Evolutionary conservation across 2,888 invertebrate genomes (phyloP).

Genomic region (Melinaea menophilus): DNA sequence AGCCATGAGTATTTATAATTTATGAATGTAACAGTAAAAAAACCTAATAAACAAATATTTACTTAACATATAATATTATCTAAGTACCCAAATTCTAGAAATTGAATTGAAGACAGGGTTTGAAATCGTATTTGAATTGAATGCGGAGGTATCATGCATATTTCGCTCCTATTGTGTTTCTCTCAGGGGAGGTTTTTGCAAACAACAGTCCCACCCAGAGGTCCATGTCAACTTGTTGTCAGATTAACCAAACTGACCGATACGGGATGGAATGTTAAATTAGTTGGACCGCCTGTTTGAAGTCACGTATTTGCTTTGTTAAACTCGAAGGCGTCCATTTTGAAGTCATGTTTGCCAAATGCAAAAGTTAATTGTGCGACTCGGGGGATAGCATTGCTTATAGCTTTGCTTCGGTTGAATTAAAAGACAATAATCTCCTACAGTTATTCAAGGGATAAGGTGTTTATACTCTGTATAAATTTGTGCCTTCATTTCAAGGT

Average conservation of each 20-base stretch:
- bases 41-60: no score
- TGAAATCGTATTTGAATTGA: not conserved
- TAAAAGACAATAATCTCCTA: not conserved
- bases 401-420: not conserved
- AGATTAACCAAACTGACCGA: slow-evolving; percentile 22
- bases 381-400: not conserved
- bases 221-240: slow-evolving; percentile 15
- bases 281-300: slow-evolving; percentile 15
- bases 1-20: no score
- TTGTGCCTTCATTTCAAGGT: no score
- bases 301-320: slow-evolving; percentile 11
- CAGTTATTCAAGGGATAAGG: no score
- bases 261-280: slow-evolving; percentile 20
- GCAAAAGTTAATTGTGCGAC: not conserved
- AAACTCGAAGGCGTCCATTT: slow-evolving; percentile 2
- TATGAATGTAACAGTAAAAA: no score
- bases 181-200: slow-evolving; percentile 11
- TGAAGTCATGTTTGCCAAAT: slow-evolving; percentile 5
- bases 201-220: not conserved
- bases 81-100: not conserved
- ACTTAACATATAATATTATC: not conserved
- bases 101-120: not conserved
- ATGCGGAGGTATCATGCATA: not conserved
- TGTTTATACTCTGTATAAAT: no score
- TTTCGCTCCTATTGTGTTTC: slow-evolving; percentile 2